Percentiles rank a stretch among this genome's conserved stretches.
phyloP scores from a whole-genome alignment of 1,140 invertebrate species.

The Bombyx mandarina region DNA sequence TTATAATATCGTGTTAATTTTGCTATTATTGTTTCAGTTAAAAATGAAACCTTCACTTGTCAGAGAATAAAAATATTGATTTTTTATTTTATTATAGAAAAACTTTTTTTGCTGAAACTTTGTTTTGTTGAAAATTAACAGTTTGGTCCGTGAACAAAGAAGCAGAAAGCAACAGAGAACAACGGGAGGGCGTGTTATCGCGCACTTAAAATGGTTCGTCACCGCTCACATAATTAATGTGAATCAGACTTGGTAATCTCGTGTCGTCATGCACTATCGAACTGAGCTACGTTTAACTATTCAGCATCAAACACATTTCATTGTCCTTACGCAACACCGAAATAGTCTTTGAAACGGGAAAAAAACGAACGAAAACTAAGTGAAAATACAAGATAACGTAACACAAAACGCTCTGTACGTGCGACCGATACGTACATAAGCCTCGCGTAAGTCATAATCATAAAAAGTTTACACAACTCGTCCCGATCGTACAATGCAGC shows the following conservation, averaged over 20 bases:
- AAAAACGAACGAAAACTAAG: slow-evolving; percentile 14
- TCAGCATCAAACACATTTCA: slow-evolving; percentile 7
- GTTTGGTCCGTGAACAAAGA: background rate
- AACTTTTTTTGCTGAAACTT: background rate
- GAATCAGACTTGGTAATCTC: slow-evolving; percentile 44
- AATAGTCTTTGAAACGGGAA: slow-evolving; percentile 14
- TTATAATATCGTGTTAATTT: slow-evolving; percentile 1
- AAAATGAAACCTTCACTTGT: background rate
- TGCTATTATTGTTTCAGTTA: slow-evolving; percentile 7
- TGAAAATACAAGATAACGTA: slow-evolving; percentile 34
- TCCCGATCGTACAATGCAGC: background rate
- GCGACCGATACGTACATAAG: slow-evolving; percentile 46
- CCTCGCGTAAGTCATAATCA: slow-evolving; percentile 29
- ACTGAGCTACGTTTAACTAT: slow-evolving; percentile 15
- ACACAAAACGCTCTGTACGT: slow-evolving; percentile 31
- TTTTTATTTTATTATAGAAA: slow-evolving; percentile 3
- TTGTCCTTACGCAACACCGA: slow-evolving; percentile 8
- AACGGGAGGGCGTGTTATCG: slow-evolving; percentile 46
- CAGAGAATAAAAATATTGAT: background rate
- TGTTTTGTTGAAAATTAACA: background rate
- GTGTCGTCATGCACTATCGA: slow-evolving; percentile 27
- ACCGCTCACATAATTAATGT: slow-evolving; percentile 62
- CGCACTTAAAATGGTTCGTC: slow-evolving; percentile 51
- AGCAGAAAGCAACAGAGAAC: slow-evolving; percentile 13
- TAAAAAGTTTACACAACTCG: slow-evolving; percentile 60